These are phyloP conservation scores for Albula glossodonta DNA, from an alignment of 2,113 vertebrate species.

Conservation along the genomic window DNA sequence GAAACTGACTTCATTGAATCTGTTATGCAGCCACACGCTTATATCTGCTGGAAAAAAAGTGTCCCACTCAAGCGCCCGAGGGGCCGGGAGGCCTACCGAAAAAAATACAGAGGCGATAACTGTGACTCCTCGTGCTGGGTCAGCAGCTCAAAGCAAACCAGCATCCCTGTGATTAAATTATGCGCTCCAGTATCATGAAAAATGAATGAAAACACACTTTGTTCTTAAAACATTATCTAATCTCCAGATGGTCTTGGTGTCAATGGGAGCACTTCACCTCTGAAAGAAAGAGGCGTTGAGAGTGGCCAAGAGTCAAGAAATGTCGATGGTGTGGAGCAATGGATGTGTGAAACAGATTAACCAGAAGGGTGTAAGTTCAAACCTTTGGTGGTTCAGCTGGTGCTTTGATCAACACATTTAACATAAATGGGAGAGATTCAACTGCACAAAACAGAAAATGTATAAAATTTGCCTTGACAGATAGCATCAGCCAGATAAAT, in stretches of 20 bases:
- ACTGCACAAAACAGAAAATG: neutral
- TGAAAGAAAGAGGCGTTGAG: slow-evolving; percentile 43
- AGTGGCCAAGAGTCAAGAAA: slow-evolving; percentile 17
- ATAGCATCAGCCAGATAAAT: no score
- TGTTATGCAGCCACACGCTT: slow-evolving; percentile 48
- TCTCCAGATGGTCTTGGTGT: slow-evolving; percentile 62
- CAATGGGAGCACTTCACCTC: slow-evolving; percentile 40
- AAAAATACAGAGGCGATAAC: slow-evolving; percentile 27
- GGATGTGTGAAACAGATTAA: neutral
- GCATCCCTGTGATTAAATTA: slow-evolving; percentile 63
- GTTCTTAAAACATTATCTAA: slow-evolving; percentile 47
- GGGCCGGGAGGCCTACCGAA: slow-evolving; percentile 21
- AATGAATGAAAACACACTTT: slow-evolving; percentile 57
- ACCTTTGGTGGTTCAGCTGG: neutral
- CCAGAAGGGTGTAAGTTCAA: neutral
- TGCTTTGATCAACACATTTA: neutral
- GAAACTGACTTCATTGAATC: slow-evolving; percentile 46
- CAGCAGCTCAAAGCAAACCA: slow-evolving; percentile 44
- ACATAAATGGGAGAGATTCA: neutral
- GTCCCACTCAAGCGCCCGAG: neutral
- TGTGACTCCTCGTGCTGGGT: slow-evolving; percentile 38
- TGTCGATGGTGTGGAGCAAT: neutral
- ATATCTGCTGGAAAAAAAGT: slow-evolving; percentile 47
- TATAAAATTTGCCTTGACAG: no score
- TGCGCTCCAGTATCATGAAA: slow-evolving; percentile 55